Conservation (phyloP, 2,113 vertebrate genomes). For the Phylloscopus whistleri region DNA sequence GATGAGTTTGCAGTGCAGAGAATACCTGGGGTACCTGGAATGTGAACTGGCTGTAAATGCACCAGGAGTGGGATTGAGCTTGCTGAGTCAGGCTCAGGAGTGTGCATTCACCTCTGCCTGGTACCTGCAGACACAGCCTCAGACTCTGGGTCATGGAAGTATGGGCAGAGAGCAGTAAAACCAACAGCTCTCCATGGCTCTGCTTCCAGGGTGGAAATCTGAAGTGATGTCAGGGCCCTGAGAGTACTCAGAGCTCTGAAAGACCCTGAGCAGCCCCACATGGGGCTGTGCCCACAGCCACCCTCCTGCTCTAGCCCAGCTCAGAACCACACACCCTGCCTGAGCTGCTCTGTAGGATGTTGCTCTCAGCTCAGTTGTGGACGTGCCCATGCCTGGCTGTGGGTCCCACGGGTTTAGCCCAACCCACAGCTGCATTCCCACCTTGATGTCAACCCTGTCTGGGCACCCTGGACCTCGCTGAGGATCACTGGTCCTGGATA, state of each 20-base stretch:
- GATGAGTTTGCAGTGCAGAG: neutral
- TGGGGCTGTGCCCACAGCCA: neutral
- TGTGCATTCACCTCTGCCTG: neutral
- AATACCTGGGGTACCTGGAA: neutral
- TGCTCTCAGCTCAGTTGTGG: neutral
- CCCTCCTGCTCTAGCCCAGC: neutral
- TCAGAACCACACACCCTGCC: neutral
- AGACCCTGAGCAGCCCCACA: neutral
- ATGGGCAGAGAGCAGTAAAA: neutral
- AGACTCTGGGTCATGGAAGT: neutral
- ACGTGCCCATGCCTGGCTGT: neutral
- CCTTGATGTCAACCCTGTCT: neutral
- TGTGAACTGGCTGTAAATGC: neutral
- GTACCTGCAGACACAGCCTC: neutral
- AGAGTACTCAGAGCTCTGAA: neutral
- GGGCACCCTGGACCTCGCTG: neutral
- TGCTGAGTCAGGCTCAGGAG: neutral
- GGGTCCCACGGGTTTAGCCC: neutral
- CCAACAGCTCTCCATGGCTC: neutral
- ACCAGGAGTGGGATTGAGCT: neutral
- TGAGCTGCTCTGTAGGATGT: neutral
- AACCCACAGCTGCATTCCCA: neutral
- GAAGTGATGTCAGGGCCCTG: neutral
- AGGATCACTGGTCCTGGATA: neutral
- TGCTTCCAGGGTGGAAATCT: neutral